Evolutionary conservation across 2,888 invertebrate species (phyloP).

Genomic region (Octonoba sinensis): DNA sequence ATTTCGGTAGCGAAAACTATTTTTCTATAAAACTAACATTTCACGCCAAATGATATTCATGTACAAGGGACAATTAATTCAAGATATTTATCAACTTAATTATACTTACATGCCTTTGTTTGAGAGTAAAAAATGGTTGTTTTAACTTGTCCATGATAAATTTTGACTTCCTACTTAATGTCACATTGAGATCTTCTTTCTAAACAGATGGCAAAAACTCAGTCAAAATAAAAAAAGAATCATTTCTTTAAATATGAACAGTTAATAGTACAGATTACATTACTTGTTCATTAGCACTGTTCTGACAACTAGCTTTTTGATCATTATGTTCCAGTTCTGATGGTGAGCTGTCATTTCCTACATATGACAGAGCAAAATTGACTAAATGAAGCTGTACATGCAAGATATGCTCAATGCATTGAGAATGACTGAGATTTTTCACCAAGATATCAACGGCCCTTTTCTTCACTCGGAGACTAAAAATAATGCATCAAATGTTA

Average conservation of each 20-base stretch:
- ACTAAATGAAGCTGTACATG: slow-evolving; percentile 83
- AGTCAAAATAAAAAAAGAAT: not conserved
- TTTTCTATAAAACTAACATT: too few species aligned
- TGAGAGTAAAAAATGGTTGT: slow-evolving; percentile 54
- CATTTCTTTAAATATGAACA: not conserved
- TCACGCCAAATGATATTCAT: too few species aligned
- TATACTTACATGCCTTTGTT: slow-evolving; percentile 57
- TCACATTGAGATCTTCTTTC: slow-evolving; percentile 47
- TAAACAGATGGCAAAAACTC: not conserved
- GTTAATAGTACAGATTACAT: not conserved
- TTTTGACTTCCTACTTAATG: slow-evolving; percentile 55
- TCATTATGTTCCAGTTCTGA: slow-evolving; percentile 21
- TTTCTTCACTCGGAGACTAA: slow-evolving; percentile 69
- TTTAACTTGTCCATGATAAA: slow-evolving; percentile 59
- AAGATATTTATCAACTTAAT: not conserved
- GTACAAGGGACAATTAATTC: too few species aligned
- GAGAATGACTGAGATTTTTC: slow-evolving; percentile 84
- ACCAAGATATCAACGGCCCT: slow-evolving; percentile 71
- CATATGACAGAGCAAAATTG: slow-evolving; percentile 66
- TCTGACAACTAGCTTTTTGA: slow-evolving; percentile 10
- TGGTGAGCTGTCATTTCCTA: slow-evolving; percentile 66
- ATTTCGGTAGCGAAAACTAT: too few species aligned
- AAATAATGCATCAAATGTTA: not conserved
- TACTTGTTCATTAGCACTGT: slow-evolving; percentile 51
- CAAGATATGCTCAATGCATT: slow-evolving; percentile 86